Conservation (phyloP, 2,888 invertebrate species). For the Amphimallon solstitiale region DNA sequence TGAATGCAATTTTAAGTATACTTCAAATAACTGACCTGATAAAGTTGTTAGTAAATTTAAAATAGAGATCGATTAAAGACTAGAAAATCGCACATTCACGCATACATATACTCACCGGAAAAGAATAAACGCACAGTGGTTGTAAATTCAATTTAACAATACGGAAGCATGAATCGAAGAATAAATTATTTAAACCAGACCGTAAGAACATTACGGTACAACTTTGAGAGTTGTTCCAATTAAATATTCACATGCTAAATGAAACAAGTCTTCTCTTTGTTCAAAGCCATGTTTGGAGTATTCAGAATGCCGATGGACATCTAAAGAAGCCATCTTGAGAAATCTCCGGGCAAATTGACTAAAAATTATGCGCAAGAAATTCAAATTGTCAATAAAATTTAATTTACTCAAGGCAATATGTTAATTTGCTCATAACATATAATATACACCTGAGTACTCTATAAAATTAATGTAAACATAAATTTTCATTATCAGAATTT, state of each 20-base stretch:
- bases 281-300: background rate
- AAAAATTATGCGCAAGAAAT: slow-evolving; percentile 8
- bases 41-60: too few relatives aligned
- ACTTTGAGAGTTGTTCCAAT: slow-evolving; percentile 27
- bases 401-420: slow-evolving; percentile 13
- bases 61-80: too few relatives aligned
- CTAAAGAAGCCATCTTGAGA: slow-evolving; percentile 1
- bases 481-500: too few relatives aligned
- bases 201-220: slow-evolving; percentile 12
- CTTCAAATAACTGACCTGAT: too few relatives aligned
- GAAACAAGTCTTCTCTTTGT: slow-evolving; percentile 22
- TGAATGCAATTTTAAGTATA: too few relatives aligned
- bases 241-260: slow-evolving; percentile 28
- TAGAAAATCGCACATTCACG: slow-evolving; percentile 3
- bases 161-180: slow-evolving; percentile 29
- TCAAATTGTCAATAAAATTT: slow-evolving; percentile 12
- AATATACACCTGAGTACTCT: too few relatives aligned
- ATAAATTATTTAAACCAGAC: slow-evolving; percentile 28
- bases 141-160: slow-evolving; percentile 28
- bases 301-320: slow-evolving; percentile 9
- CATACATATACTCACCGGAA: slow-evolving; percentile 6
- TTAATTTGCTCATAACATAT: too few relatives aligned
- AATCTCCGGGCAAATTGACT: slow-evolving; percentile 3
- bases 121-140: background rate
- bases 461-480: too few relatives aligned